phyloP scores from a whole-genome alignment of 2,888 invertebrate genomes.

The Ornithoptera priamus region DNA sequence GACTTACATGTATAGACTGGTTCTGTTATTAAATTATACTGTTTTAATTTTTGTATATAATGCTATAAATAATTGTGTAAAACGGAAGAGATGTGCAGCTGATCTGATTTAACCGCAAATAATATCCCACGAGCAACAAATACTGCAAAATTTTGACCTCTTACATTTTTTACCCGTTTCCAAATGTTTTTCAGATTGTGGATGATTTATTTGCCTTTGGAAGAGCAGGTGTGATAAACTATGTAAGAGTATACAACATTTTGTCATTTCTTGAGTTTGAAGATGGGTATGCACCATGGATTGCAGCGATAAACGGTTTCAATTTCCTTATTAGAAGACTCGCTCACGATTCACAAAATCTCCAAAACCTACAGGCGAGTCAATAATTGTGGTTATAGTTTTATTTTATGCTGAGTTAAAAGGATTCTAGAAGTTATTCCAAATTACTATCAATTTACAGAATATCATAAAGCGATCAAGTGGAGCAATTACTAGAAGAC shows the following conservation, averaged over 20 bases:
- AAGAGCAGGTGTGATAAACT: slow-evolving; percentile 72
- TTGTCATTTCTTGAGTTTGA: slow-evolving; percentile 80
- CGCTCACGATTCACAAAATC: slow-evolving; percentile 54
- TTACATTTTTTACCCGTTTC: not conserved
- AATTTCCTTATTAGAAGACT: slow-evolving; percentile 63
- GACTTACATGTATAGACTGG: too few relatives aligned
- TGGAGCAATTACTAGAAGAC: slow-evolving; percentile 62
- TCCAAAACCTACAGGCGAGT: slow-evolving; percentile 51
- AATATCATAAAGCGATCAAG: slow-evolving; percentile 66
- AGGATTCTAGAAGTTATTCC: too few relatives aligned
- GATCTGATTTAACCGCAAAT: too few relatives aligned
- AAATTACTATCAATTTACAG: slow-evolving; percentile 47
- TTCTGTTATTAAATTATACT: too few relatives aligned
- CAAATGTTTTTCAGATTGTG: slow-evolving; percentile 61
- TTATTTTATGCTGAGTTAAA: too few relatives aligned
- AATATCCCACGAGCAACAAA: too few relatives aligned
- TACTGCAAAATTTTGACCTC: not conserved
- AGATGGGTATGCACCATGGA: slow-evolving; percentile 85
- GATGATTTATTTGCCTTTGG: slow-evolving; percentile 84
- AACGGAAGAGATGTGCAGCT: too few relatives aligned
- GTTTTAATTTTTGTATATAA: too few relatives aligned
- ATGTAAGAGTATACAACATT: slow-evolving; percentile 78
- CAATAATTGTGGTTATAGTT: not conserved
- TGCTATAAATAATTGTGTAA: too few relatives aligned
- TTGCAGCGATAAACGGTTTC: slow-evolving; percentile 78